These are phyloP conservation scores for Neotoxoptera formosana DNA, from an alignment of 1,140 invertebrate genomes.

Conservation along the genomic window DNA sequence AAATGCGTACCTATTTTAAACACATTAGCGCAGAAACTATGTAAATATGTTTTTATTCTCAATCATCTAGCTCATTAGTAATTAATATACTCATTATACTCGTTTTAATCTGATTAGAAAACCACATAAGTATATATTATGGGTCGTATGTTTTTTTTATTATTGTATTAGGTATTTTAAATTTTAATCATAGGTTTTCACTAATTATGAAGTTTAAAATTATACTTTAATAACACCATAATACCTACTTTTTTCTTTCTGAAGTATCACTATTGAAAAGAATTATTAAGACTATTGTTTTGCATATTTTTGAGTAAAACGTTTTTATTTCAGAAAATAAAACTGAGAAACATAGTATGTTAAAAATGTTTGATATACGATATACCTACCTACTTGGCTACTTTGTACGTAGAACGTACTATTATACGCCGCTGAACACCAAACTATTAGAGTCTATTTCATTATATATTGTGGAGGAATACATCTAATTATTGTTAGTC, in stretches of 20 bases:
- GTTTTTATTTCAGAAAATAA: background rate
- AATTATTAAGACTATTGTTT: background rate
- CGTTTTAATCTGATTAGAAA: conserved; percentile 6
- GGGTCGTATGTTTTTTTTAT: background rate
- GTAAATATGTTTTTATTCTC: background rate
- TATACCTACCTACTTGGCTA: background rate
- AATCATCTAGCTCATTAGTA: background rate
- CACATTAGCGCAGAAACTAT: background rate
- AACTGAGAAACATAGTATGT: background rate
- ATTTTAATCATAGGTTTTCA: too few species aligned
- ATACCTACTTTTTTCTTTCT: too few species aligned
- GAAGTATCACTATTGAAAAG: too few species aligned
- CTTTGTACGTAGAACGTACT: background rate
- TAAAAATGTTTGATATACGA: background rate
- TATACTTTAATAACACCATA: too few species aligned
- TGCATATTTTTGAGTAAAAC: background rate
- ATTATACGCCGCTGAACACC: background rate
- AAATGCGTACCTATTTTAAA: background rate
- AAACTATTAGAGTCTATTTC: background rate
- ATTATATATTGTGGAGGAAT: background rate
- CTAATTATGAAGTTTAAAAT: too few species aligned
- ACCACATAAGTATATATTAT: background rate
- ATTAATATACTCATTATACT: background rate
- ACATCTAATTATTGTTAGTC: background rate
- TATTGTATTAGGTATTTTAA: background rate